These are phyloP conservation scores for Myrmecobius fasciatus DNA, from an alignment of 2,113 vertebrate genomes.

Conservation along the genomic window DNA sequence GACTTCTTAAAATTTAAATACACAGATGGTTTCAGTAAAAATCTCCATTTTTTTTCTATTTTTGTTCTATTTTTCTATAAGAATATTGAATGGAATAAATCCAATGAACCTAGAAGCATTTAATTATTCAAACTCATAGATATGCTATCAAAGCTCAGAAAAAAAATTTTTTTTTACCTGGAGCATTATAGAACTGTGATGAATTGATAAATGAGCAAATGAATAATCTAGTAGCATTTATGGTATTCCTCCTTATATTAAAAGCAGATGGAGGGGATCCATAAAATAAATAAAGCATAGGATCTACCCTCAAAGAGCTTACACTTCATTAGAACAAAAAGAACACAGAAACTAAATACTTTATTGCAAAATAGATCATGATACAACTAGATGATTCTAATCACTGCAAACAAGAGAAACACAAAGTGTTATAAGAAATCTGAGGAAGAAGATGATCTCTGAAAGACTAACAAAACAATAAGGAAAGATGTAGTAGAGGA, in stretches of 20 bases:
- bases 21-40: background rate
- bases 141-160: conserved; percentile 17
- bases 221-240: background rate
- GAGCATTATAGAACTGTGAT: background rate
- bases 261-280: background rate
- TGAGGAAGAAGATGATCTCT: too few species aligned
- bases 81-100: conserved; percentile 12
- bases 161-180: conserved; percentile 1
- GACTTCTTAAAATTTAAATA: conserved; percentile 22
- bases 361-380: too few species aligned
- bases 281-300: background rate
- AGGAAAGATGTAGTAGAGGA: too few species aligned
- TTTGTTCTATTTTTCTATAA: conserved; percentile 43
- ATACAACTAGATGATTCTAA: too few species aligned
- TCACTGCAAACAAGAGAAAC: too few species aligned
- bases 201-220: background rate
- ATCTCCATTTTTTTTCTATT: background rate
- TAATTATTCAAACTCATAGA: background rate
- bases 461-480: too few species aligned
- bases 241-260: background rate
- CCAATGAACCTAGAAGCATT: conserved; percentile 28
- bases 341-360: too few species aligned
- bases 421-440: too few species aligned
- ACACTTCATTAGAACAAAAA: background rate
- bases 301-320: background rate